Percentiles rank a stretch among this genome's conserved stretches.
Evolutionary conservation across 2,797 vertebrate genomes (phyloP).

Genomic region (Galago senegalensis): DNA sequence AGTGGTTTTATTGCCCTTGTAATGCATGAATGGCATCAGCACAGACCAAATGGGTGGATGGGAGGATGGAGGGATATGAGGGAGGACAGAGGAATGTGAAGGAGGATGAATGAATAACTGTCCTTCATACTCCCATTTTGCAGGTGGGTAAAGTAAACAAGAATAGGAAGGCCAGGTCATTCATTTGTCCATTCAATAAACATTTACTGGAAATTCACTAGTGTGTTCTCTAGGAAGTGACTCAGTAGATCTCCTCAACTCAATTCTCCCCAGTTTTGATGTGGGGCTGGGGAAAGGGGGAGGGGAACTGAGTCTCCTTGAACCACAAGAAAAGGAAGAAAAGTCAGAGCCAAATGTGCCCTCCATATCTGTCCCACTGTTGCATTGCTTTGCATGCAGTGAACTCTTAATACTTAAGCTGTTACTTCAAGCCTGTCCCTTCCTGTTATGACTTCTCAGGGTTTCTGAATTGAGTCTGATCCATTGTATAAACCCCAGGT

Average conservation of each 20-base stretch:
- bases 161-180: neutral
- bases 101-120: neutral
- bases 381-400: neutral
- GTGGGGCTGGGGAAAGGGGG: neutral
- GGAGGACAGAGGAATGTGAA: neutral
- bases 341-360: neutral
- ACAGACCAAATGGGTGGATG: neutral
- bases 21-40: neutral
- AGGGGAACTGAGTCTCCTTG: neutral
- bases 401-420: neutral
- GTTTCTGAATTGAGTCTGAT: conserved; percentile 1
- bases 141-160: conserved; percentile 16
- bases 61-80: neutral
- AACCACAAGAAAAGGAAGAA: neutral
- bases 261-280: neutral
- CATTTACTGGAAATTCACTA: neutral
- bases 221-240: neutral
- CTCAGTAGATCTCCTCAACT: neutral
- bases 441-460: conserved; percentile 19
- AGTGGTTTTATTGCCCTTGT: neutral
- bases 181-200: neutral
- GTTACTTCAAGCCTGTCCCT: neutral
- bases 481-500: conserved; percentile 27
- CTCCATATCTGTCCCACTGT: neutral
- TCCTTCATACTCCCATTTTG: neutral